Base-by-base conservation (phyloP, 2,888 invertebrate species). In the Dichetophora obliterata region DNA sequence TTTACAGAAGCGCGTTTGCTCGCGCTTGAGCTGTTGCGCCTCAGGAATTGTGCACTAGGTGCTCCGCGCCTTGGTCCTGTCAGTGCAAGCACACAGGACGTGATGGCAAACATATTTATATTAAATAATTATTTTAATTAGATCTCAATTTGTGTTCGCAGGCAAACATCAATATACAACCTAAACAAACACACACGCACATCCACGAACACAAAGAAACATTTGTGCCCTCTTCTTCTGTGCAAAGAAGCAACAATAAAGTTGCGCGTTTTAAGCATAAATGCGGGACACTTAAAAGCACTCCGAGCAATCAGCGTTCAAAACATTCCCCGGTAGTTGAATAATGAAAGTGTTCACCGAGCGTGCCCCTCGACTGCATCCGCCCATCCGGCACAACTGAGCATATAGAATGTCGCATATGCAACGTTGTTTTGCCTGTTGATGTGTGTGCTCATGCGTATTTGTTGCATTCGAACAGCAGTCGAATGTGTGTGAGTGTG, bases 301-400 rank as follows among this genome's bases (percentile, higher is more conserved):
- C 74, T 74, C 37, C 54, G 37, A 59, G 69, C 68, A 75, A 75
- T 75, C 69, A 34, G 48, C 57, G 61, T 48, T 61, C 52, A 11
- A 66, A 68, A 48, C 59, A 59, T 66, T 19, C 43, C 48, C 48
- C 75, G 65, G 24, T 37, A 74, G 70, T 70, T 52, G 70, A 75
- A 70, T 63, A 75, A 75, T 43, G 68, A 75, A 69, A 69, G 69
- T 69, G 63, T 59, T 68, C 37, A 31, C 24, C n/a, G 52, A 50
- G 50, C 70, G 34, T 27, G 48, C 37, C 19, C 48, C 57, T 57
- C 68, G 48, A 75, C 34, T 80, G 83, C 81, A 73, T 75, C 77
- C 76, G 50, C 5, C 37, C 14, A n/a, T 22, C 79, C 75, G 78
- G 34, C 81, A 81, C 73, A 75, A 78, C 78, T 76, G 68, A 52